These are phyloP conservation scores for Eira barbara DNA, from an alignment of 2,113 vertebrate species.

Conservation along the genomic window DNA sequence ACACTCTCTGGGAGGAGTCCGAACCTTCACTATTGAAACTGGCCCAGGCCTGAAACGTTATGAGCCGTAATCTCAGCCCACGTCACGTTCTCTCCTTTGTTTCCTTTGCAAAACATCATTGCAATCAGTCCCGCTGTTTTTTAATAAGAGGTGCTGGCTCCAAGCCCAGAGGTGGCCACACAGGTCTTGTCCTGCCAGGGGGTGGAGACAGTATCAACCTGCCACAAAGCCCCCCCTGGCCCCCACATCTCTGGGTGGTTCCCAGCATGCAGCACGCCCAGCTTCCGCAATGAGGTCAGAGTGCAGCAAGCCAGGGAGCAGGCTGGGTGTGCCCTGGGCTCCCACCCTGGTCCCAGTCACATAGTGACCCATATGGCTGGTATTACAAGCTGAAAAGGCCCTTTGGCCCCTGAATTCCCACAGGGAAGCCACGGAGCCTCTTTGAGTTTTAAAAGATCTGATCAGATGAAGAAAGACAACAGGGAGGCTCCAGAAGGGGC, in stretches of 20 bases:
- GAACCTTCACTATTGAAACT: neutral
- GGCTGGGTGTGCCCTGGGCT: neutral
- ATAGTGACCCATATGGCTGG: neutral
- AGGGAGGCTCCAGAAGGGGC: neutral
- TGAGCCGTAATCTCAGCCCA: constrained; percentile 42
- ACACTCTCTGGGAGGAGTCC: neutral
- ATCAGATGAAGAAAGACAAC: neutral
- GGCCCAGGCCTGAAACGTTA: neutral
- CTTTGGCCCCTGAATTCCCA: neutral
- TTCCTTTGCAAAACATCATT: constrained; percentile 62
- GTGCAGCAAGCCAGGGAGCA: neutral
- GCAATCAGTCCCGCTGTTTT: constrained; percentile 8
- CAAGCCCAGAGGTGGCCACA: neutral
- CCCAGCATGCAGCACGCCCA: neutral
- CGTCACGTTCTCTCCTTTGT: neutral
- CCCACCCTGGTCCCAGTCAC: neutral
- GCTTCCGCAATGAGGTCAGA: neutral
- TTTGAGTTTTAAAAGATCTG: neutral
- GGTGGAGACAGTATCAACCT: neutral
- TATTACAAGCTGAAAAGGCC: neutral
- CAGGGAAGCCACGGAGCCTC: neutral
- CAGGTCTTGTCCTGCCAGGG: neutral
- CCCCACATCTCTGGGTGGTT: neutral
- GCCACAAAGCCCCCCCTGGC: neutral
- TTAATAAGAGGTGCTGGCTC: neutral